phyloP scores from a whole-genome alignment of 2,113 vertebrate species.

The Drymodes brunneopygia region DNA sequence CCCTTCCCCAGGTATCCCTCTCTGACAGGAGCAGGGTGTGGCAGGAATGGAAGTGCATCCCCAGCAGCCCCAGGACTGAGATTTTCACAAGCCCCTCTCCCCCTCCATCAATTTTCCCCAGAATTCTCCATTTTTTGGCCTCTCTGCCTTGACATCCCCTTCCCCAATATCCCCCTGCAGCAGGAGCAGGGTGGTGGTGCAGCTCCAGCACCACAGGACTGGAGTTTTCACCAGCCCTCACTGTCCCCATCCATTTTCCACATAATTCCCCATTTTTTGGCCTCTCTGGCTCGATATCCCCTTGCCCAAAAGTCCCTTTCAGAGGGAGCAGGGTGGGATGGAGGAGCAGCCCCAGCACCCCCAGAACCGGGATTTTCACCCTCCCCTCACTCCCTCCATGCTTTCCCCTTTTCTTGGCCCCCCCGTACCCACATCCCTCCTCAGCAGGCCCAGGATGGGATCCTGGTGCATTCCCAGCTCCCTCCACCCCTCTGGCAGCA shows the following conservation, averaged over 20 bases:
- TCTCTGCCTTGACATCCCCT: background rate
- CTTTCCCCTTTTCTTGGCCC: too few relatives aligned
- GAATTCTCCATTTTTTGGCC: background rate
- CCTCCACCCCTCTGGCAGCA: background rate
- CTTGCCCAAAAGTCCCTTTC: background rate
- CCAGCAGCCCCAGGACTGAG: background rate
- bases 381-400: accelerated
- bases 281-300: accelerated
- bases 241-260: background rate
- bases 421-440: background rate
- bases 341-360: background rate
- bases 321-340: background rate
- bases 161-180: too few relatives aligned
- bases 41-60: background rate
- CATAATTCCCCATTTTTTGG: background rate
- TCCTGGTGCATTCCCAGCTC: background rate
- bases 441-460: background rate
- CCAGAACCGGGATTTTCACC: background rate
- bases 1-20: background rate
- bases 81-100: accelerated
- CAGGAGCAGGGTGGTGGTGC: background rate
- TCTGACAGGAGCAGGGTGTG: background rate
- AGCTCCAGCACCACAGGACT: background rate
- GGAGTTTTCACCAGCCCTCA: accelerated
- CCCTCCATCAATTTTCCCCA: background rate